A percentile compares a stretch with the other conserved stretches of the same genome.
Evolutionary conservation across 2,888 invertebrate genomes (phyloP).

Genomic region (Rhagonycha fulva): DNA sequence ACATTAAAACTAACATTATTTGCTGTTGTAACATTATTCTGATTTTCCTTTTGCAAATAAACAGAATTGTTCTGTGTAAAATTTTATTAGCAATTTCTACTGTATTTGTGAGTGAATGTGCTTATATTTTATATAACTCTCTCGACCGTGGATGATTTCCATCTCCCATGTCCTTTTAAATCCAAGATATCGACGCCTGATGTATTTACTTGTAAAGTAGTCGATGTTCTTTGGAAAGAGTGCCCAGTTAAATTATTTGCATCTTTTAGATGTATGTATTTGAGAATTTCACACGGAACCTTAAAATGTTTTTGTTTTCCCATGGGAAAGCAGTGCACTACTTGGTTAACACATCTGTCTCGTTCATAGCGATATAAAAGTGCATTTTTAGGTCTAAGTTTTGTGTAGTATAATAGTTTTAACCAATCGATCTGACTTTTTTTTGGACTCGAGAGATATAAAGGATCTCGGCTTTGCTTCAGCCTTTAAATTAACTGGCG

Average conservation of each 20-base stretch:
- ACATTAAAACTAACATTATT: no score
- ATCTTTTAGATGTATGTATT: neutral
- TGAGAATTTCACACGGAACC: neutral
- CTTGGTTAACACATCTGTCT: constrained; percentile 3
- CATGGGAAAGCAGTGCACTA: no score
- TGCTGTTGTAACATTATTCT: no score
- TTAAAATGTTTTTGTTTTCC: neutral
- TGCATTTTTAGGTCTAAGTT: neutral
- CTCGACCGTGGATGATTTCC: neutral
- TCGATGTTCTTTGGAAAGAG: neutral
- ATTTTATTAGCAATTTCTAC: no score
- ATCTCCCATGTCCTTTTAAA: neutral
- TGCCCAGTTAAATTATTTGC: neutral
- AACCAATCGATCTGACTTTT: no score
- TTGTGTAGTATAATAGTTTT: neutral
- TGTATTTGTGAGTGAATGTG: neutral
- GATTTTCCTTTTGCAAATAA: no score
- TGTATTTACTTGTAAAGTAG: neutral
- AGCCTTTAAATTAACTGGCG: no score
- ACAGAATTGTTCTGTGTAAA: no score
- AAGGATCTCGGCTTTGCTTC: no score
- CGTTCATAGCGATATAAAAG: neutral
- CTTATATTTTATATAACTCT: neutral
- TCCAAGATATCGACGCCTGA: neutral
- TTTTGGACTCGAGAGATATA: no score